Evolutionary conservation across 2,113 vertebrate genomes (phyloP), one percentile per base, ranked within the genome.

Genomic region (Narcine bancroftii): DNA sequence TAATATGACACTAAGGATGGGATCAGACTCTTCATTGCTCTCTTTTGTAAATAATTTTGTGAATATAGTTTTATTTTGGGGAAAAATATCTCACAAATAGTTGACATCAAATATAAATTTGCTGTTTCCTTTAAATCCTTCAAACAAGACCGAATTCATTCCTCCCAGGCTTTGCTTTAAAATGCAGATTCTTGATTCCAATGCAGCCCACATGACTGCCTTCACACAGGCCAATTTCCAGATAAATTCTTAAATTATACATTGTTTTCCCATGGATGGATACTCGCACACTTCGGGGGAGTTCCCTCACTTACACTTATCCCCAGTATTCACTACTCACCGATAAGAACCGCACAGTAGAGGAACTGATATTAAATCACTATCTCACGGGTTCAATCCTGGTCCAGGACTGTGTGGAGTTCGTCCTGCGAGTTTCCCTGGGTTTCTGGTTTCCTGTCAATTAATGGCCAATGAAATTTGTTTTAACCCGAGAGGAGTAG

Each of bases 111-210:
- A 56, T 33, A 50, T n/a, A 53, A 83, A 56, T n/a, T 11, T 33
- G 73, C 65, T 66, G 65, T 26, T 1, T 85, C 17, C 53, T 56
- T 85, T 87, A n/a, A 63, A 87, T 53, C 79, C 45, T 66, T 66
- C 11, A 47, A 71, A 91, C 39, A 71, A 69, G 45, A 42, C 21
- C 42, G 36, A 91, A 91, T 39, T 91, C 39, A 69, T 45, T 42
- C 56, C 65, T 91, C 89, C 89, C 89, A 91, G 29, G 42, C 60
- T 45, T 69, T 91, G 11, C 65, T 47, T 10, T 29, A 45, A 69
- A 91, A 45, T 17, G 39, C 65, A 60, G 53, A 87, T 69, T 91
- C 65, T 71, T 69, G 39, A 91, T 91, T 91, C 89, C 89, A 69
- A 39, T 1, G 89, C 65, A 91, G 39, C 89, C 63, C 89, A 91